These are phyloP conservation scores for Calyptommatus sinebrachiatus DNA, from an alignment of 2,113 vertebrate genomes.

Conservation along the genomic window DNA sequence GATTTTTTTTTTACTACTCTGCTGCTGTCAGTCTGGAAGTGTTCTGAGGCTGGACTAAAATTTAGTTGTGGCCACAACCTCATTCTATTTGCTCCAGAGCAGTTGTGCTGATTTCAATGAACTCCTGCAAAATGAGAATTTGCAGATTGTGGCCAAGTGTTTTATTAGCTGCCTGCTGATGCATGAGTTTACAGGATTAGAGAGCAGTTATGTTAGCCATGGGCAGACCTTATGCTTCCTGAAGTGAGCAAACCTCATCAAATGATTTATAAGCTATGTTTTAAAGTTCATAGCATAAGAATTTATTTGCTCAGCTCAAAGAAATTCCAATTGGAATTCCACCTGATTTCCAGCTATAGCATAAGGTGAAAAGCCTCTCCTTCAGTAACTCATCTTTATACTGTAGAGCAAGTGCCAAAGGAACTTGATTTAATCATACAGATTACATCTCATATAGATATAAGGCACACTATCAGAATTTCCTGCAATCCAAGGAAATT, in stretches of 20 bases:
- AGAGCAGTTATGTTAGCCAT: slow-evolving; percentile 39
- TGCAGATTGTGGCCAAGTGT: background rate
- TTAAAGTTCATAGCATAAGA: slow-evolving; percentile 46
- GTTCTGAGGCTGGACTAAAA: too few relatives aligned
- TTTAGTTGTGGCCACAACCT: too few relatives aligned
- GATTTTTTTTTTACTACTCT: too few relatives aligned
- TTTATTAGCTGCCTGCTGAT: background rate
- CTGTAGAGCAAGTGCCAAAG: slow-evolving; percentile 22
- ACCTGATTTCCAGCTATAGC: slow-evolving; percentile 56
- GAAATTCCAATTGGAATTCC: slow-evolving; percentile 51
- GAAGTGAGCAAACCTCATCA: slow-evolving; percentile 32
- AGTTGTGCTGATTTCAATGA: background rate
- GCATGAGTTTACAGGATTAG: slow-evolving; percentile 24
- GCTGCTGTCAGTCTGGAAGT: too few relatives aligned
- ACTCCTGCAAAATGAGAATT: background rate
- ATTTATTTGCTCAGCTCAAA: slow-evolving; percentile 61
- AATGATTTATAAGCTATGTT: slow-evolving; percentile 57
- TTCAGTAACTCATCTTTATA: slow-evolving; percentile 5
- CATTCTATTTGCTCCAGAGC: background rate
- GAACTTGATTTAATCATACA: slow-evolving; percentile 14
- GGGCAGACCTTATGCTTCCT: slow-evolving; percentile 41
- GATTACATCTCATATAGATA: background rate
- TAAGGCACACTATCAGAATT: background rate
- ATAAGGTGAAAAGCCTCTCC: slow-evolving; percentile 23
- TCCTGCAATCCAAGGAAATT: background rate